phyloP scores from a whole-genome alignment of 2,888 invertebrate genomes.

The Amorpha juglandis region DNA sequence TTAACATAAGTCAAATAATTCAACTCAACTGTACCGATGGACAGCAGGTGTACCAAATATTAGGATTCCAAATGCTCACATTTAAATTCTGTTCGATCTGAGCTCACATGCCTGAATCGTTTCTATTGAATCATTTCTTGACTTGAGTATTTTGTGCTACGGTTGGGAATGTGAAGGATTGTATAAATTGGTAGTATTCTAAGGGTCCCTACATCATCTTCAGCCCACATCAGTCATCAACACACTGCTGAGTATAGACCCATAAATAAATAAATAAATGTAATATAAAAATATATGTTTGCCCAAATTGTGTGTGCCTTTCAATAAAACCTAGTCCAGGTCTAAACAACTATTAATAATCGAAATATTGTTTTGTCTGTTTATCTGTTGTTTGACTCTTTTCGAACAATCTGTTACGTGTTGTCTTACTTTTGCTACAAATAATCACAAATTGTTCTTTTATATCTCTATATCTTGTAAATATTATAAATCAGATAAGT shows the following conservation, averaged over 20 bases:
- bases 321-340: no score
- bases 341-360: no score
- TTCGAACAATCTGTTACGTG: not conserved
- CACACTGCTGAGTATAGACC: no score
- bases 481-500: not conserved
- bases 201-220: not conserved
- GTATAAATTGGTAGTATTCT: not conserved
- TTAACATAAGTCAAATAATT: constrained; percentile 1
- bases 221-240: no score
- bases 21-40: constrained; percentile 33
- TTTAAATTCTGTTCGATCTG: constrained; percentile 35
- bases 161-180: not conserved
- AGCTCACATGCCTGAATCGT: not conserved
- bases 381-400: not conserved
- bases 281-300: no score
- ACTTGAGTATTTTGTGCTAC: not conserved
- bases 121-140: constrained; percentile 5
- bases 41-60: constrained; percentile 33
- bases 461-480: not conserved
- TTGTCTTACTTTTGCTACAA: not conserved
- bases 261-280: no score
- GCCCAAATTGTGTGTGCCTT: no score
- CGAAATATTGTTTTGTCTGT: no score
- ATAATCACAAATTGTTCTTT: not conserved
- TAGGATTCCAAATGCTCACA: constrained; percentile 32